Base-by-base conservation (phyloP, 2,888 invertebrate species). In the Geophilus truncorum region DNA sequence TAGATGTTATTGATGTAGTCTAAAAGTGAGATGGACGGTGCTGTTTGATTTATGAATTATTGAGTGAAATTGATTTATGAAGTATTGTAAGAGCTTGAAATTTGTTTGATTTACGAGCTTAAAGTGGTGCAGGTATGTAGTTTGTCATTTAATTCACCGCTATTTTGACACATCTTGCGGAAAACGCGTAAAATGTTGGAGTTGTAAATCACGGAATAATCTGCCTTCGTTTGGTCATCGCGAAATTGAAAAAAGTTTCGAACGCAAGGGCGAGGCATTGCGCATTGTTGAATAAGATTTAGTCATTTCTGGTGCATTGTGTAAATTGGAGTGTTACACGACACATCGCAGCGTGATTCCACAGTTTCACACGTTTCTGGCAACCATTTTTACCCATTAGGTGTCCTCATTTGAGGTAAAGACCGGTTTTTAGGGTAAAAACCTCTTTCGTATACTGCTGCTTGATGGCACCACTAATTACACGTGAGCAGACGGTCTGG, bases 331-430 rank as follows among this genome's bases (percentile, higher is more conserved):
- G 70, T 70, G 70, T 23, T 70, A 70, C 28, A 70, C 70, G 70
- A 70, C 25, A 28, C 28, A 28, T 70, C 70, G 7, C 70, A 70
- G 70, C 70, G 70, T 70, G 70, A 28, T 70, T 70, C 25, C 70
- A 28, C 70, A 70, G 70, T 70, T 70, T 70, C 70, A 70, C 70
- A 70, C 70, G 70, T 70, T 70, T 70, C 28, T 28, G 28, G 70
- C 70, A 70, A 70, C 70, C 70, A 70, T 70, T 70, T 70, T 70
- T n/a, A 70, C 70, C 70, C 70, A 70, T 70, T 70, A 70, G 70
- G 70, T 70, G 70, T 70, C 70, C 70, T 70, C 70, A 70, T 28
- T 70, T 70, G 70, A 70, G 70, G 70, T 70, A 70, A 70, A 70
- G 70, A 70, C 70, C 70, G 70, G 70, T 70, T 70, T 70, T 70